A percentile compares a stretch with the other conserved stretches of the same genome.
phyloP scores from a whole-genome alignment of 2,888 invertebrate species.

The Marronus borbonicus region DNA sequence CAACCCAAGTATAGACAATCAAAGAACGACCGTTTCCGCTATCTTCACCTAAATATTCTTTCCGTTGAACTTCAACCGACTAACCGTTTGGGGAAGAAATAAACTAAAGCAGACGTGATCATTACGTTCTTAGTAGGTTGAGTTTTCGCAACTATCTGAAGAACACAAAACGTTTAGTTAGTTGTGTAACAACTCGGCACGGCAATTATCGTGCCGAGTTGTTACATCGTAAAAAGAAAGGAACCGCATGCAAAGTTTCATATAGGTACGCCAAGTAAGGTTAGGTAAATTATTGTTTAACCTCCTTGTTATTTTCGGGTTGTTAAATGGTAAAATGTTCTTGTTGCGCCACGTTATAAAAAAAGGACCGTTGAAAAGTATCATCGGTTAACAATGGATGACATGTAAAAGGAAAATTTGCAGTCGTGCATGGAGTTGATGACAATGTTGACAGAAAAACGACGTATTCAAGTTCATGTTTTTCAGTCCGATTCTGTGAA shows the following conservation, averaged over 20 bases:
- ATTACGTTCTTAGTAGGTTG: constrained; percentile 20
- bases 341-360: not conserved
- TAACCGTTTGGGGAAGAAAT: constrained; percentile 34
- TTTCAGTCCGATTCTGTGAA: not conserved
- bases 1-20: not conserved
- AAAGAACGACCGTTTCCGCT: constrained; percentile 23
- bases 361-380: not conserved
- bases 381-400: not conserved
- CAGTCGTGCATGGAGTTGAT: not conserved
- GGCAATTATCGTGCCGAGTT: constrained; percentile 32
- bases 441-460: not conserved
- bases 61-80: constrained; percentile 5
- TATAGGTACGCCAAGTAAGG: constrained; percentile 10
- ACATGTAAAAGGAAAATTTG: not conserved
- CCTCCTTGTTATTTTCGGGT: not conserved
- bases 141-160: constrained; percentile 1
- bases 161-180: constrained; percentile 27
- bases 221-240: constrained; percentile 13
- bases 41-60: constrained; percentile 20
- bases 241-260: constrained; percentile 22
- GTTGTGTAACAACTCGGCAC: too few species aligned
- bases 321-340: not conserved
- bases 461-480: not conserved
- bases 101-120: constrained; percentile 24
- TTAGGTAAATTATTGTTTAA: constrained; percentile 26